A percentile compares a stretch with the other conserved stretches of the same genome.
These are phyloP conservation scores for Perognathus longimembris DNA, from an alignment of 2,113 vertebrate genomes.

Conservation along the genomic window DNA sequence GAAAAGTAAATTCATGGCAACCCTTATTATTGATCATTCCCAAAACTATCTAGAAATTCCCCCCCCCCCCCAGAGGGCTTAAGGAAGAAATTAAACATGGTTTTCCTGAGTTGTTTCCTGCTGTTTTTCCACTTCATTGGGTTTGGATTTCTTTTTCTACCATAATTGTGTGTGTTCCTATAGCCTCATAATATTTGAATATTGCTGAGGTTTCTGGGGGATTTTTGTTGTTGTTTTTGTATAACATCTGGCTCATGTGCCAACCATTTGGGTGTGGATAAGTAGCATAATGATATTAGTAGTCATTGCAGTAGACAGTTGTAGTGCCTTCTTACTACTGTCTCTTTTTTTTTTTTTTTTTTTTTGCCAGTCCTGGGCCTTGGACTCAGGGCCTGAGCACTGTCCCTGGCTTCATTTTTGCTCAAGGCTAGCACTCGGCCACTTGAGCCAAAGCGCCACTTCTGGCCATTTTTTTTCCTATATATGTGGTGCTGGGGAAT, in stretches of 20 bases:
- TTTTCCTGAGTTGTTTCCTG: constrained; percentile 79
- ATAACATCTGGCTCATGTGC: constrained; percentile 52
- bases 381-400: too few relatives aligned
- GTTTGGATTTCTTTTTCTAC: constrained; percentile 52
- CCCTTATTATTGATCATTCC: constrained; percentile 82
- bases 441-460: too few relatives aligned
- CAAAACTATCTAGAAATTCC: constrained; percentile 84
- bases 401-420: too few relatives aligned
- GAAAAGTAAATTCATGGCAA: constrained; percentile 79
- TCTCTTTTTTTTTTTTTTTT: not conserved
- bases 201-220: constrained; percentile 55
- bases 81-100: constrained; percentile 81
- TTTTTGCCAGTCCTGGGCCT: too few relatives aligned
- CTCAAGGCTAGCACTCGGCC: too few relatives aligned
- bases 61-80: constrained; percentile 72
- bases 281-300: not conserved
- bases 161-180: constrained; percentile 64
- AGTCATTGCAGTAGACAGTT: not conserved
- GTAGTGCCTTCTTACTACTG: not conserved
- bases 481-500: too few relatives aligned
- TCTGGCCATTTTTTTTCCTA: too few relatives aligned
- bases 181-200: constrained; percentile 72
- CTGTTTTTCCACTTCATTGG: constrained; percentile 80
- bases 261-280: constrained; percentile 53
- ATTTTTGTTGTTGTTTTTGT: constrained; percentile 9